Percentiles rank a stretch among this genome's conserved stretches.
Evolutionary conservation across 64 coral and sea anemone species (phyloP).

Genomic region (Porites australiensis): DNA sequence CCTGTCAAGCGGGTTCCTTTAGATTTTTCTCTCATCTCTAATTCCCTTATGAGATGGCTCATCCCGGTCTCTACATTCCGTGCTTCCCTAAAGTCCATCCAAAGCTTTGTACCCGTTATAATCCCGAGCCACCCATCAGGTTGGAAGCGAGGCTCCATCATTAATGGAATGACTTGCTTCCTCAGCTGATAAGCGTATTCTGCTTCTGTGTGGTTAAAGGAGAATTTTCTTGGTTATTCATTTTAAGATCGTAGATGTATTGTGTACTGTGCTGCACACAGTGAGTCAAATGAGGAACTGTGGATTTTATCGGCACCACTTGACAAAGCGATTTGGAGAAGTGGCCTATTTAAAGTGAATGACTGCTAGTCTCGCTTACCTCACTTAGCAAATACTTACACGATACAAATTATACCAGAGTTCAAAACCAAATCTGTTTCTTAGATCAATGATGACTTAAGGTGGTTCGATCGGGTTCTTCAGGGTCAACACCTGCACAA

Average conservation of each 20-base stretch:
- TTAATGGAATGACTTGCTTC: slow-evolving; percentile 83
- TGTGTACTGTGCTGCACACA: not conserved
- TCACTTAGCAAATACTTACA: too few species aligned
- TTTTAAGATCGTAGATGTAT: not conserved
- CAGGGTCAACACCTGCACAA: too few species aligned
- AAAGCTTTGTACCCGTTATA: slow-evolving; percentile 81
- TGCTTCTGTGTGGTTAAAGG: slow-evolving; percentile 50
- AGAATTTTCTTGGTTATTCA: not conserved
- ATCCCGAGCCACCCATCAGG: slow-evolving; percentile 88
- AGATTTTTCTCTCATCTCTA: not conserved
- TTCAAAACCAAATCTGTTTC: too few species aligned
- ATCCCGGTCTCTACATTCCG: not conserved
- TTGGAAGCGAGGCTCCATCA: slow-evolving; percentile 75
- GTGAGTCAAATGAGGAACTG: not conserved
- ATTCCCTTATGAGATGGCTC: slow-evolving; percentile 2
- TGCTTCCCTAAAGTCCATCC: slow-evolving; percentile 44
- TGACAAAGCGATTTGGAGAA: too few species aligned
- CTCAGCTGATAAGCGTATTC: slow-evolving; percentile 80
- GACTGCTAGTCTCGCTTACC: too few species aligned
- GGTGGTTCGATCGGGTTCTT: too few species aligned
- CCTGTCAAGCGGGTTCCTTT: not conserved
- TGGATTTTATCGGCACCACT: too few species aligned
- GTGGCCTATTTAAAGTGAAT: too few species aligned
- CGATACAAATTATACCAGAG: too few species aligned
- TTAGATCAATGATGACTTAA: too few species aligned